Base-by-base conservation (phyloP, 2,888 invertebrate species). In the Argyresthia albistria region DNA sequence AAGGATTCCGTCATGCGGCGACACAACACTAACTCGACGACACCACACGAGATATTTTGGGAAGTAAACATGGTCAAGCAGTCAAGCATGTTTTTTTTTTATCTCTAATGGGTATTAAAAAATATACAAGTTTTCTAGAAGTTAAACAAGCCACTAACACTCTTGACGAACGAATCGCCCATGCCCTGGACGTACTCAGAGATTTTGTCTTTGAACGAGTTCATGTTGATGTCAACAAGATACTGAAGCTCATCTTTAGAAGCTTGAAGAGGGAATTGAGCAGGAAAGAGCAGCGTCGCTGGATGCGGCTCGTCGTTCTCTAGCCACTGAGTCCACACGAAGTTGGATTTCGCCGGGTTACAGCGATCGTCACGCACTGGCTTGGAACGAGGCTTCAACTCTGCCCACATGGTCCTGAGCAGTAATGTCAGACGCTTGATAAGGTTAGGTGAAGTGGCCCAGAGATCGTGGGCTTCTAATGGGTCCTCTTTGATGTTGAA, bases 11-110 rank as follows among this genome's bases (percentile, higher is more conserved):
- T 25, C 25, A 25, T 25, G 25, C 25, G 25, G 25, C 25, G 25
- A 25, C 25, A 25, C 25, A 25, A 25, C 25, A 25, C 25, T 25
- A 25, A 25, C 25, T 25, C 66, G 67, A 69, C 67, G 64, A 60
- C 70, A 70, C 72, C 70, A 66, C 75, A 69, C 73, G 69, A 67
- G 71, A 68, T 75, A 74, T 70, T 70, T 69, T 59, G 59, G 59
- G 54, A 60, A 58, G 25, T 58, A 61, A 3, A 55, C 58, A 61
- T 62, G 60, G 60, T 59, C 61, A 56, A 55, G 37, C 46, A 39
- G 9, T 39, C 4, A 39, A 9, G 3, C 8, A 39, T 39, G 1
- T 39, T 11, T 39, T 25, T 25, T 25, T 4, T 25, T 12, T 2
- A 12, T 7, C 45, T 15, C 14, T 45, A 45, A 45, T 45, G 9